Evolutionary conservation across 1,140 invertebrate genomes (phyloP), one percentile per base, ranked within the genome.

Genomic region (Drosophila grimshawi): DNA sequence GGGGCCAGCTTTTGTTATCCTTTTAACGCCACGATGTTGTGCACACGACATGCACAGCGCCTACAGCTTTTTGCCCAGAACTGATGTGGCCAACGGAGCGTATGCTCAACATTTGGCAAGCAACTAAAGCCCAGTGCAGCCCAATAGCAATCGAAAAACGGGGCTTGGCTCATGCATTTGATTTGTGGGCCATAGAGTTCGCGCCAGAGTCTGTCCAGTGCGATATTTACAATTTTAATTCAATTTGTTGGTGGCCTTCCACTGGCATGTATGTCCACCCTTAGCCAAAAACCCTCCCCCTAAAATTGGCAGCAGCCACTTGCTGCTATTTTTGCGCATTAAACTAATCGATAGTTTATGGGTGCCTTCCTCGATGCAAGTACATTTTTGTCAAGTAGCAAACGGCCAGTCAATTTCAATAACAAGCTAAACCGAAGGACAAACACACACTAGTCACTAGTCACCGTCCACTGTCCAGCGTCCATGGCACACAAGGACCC

Each of bases 181-280:
- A 86, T 88, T 86, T 88, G 83, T 88, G 83, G 85, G 72, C 80
- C 76, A 86, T 86, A 88, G 83, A 88, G 80, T 74, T 88, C 72
- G 48, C 65, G 72, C 68, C 76, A 46, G 51, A 67, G 66, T 68
- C 62, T 43, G 3, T 43, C 10, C n/a, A n/a, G 67, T 70, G 74
- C 61, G 73, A 85, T 78, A 88, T 88, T 88, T 88, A 89, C 85
- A 88, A 88, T 89, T 88, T 89, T 75, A 88, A 88, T 88, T 89
- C 86, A 88, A 89, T 88, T 81, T 83, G 68, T 68, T 69, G 10
- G 33, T 37, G 37, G 57, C 39, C 55, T n/a, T 32, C 11, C 19
- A 27, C 30, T 7, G 75, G 32, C 27, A 45, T 49, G 65, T 33
- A 45, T 49, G 65, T 41, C 19, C n/a, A 32, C n/a, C 45, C 11